A percentile compares a stretch with the other conserved stretches of the same genome.
Evolutionary conservation across 2,888 invertebrate genomes (phyloP).

Genomic region (Lochmaea crataegi): DNA sequence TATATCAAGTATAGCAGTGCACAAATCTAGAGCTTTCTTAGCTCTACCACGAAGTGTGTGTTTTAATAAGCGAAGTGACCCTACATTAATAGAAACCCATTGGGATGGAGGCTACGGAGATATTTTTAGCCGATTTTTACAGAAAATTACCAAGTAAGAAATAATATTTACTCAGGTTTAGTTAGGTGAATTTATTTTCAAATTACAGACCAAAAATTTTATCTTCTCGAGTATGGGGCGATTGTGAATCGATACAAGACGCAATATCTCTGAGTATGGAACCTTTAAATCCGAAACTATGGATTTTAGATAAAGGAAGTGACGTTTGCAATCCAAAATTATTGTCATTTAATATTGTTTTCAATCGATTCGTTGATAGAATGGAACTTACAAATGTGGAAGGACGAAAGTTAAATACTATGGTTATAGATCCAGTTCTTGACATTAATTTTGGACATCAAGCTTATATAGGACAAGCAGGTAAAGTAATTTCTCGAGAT

Average conservation of each 20-base stretch:
- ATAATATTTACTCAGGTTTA: background rate
- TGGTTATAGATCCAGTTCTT: constrained; percentile 58
- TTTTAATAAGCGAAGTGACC: constrained; percentile 52
- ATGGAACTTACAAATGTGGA: constrained; percentile 49
- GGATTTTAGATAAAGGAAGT: constrained; percentile 65
- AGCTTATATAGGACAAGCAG: constrained; percentile 62
- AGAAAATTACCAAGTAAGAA: constrained; percentile 4
- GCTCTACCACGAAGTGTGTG: constrained; percentile 62
- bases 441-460: constrained; percentile 51
- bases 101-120: constrained; percentile 62
- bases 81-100: constrained; percentile 62
- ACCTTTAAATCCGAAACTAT: constrained; percentile 60
- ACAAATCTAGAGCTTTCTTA: constrained; percentile 63
- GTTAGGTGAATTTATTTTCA: background rate
- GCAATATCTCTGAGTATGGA: constrained; percentile 63
- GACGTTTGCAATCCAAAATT: constrained; percentile 62
- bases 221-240: constrained; percentile 48
- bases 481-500: constrained; percentile 15
- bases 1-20: constrained; percentile 61
- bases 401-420: constrained; percentile 53
- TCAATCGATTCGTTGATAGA: constrained; percentile 52
- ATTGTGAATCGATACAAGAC: constrained; percentile 61
- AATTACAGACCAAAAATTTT: constrained; percentile 44
- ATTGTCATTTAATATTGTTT: constrained; percentile 61
- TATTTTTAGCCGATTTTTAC: constrained; percentile 25